Conservation (phyloP, 2,888 invertebrate species). For the Synergus umbraculus region DNA sequence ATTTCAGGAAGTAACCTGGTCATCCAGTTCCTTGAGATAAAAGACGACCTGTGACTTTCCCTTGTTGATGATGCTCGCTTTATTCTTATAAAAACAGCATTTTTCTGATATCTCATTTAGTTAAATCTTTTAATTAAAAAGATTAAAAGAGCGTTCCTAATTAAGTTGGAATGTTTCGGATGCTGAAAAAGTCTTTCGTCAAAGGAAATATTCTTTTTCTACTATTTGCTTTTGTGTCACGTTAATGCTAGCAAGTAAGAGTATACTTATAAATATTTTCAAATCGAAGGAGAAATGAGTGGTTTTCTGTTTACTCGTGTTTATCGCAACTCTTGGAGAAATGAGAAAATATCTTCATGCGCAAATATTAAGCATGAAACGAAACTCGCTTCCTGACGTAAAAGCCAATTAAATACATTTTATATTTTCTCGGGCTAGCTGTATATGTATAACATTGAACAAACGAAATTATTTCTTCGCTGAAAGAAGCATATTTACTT, state of each 20-base stretch:
- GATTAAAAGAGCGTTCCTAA: neutral
- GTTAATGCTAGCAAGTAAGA: neutral
- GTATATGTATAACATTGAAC: neutral
- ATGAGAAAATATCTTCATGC: conserved; percentile 4
- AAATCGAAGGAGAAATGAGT: conserved; percentile 27
- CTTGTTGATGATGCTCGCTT: neutral
- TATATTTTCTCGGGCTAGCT: neutral
- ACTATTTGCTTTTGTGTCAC: neutral
- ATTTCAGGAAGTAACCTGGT: neutral
- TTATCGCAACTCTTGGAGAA: neutral
- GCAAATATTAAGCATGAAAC: conserved; percentile 14
- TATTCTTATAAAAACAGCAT: neutral
- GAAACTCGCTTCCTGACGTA: neutral
- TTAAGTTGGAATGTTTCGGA: neutral
- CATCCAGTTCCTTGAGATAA: neutral
- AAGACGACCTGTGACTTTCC: neutral
- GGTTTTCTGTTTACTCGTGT: neutral
- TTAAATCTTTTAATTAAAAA: neutral
- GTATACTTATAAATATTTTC: neutral
- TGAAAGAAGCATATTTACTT: neutral
- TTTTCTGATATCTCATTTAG: neutral
- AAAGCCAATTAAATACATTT: neutral
- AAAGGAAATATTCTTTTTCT: neutral
- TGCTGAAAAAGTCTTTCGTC: neutral
- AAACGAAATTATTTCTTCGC: neutral